phyloP scores from a whole-genome alignment of 2,797 vertebrate species.

The Anableps anableps region DNA sequence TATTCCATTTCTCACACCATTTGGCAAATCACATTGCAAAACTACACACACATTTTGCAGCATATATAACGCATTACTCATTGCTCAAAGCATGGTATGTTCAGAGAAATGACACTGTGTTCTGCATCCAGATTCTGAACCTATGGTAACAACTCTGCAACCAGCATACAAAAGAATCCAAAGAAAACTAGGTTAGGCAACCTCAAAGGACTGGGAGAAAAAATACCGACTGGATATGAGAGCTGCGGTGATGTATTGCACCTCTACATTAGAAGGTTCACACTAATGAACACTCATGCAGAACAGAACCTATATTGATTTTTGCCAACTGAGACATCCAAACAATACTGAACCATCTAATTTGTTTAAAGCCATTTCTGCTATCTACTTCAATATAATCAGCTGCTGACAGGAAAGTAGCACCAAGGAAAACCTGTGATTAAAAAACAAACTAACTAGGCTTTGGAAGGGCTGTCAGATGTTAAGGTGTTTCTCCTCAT shows the following conservation, averaged over 20 bases:
- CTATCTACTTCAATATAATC: constrained; percentile 39
- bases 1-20: background rate
- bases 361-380: constrained; percentile 48
- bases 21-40: background rate
- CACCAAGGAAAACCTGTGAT: constrained; percentile 21
- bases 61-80: constrained; percentile 1
- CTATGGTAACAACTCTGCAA: constrained; percentile 52
- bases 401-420: constrained; percentile 22
- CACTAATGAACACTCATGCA: constrained; percentile 56
- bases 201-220: constrained; percentile 66
- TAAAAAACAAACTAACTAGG: constrained; percentile 12
- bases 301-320: constrained; percentile 53
- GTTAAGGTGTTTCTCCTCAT: constrained; percentile 55
- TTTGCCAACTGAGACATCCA: constrained; percentile 46
- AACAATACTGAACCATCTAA: constrained; percentile 51
- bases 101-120: constrained; percentile 33
- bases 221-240: constrained; percentile 50
- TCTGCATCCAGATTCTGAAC: constrained; percentile 66
- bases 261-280: constrained; percentile 41
- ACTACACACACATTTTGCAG: constrained; percentile 13
- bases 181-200: constrained; percentile 71
- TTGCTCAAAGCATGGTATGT: constrained; percentile 31
- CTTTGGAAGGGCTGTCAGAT: constrained; percentile 36
- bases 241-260: constrained; percentile 45
- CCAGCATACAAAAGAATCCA: constrained; percentile 26